These are phyloP conservation scores for Micrasema longulum DNA, from an alignment of 1,140 invertebrate genomes.

Conservation along the genomic window DNA sequence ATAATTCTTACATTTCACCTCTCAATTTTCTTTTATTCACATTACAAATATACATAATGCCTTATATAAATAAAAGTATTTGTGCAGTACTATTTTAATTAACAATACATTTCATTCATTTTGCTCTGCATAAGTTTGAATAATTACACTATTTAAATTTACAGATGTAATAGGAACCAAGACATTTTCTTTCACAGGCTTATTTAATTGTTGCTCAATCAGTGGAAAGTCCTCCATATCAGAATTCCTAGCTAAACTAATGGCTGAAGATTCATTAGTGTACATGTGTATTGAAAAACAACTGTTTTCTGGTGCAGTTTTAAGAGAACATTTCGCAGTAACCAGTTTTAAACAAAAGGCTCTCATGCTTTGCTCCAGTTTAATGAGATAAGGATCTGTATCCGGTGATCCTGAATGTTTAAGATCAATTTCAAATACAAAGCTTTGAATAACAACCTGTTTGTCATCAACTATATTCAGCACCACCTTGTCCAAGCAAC, in stretches of 20 bases:
- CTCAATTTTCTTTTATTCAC: too few species aligned
- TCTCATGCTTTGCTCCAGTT: slow-evolving; percentile 70
- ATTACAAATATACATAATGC: too few species aligned
- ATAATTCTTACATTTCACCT: too few species aligned
- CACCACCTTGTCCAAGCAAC: slow-evolving; percentile 63
- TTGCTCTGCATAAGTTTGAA: slow-evolving; percentile 17
- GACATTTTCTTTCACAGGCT: not conserved
- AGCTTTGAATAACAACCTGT: slow-evolving; percentile 65
- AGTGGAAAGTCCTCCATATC: slow-evolving; percentile 70
- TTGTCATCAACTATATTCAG: slow-evolving; percentile 61
- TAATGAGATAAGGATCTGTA: slow-evolving; percentile 71
- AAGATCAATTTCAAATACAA: slow-evolving; percentile 68
- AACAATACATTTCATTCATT: too few species aligned
- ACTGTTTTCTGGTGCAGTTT: slow-evolving; percentile 64
- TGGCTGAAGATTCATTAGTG: slow-evolving; percentile 68
- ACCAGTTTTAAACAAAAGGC: slow-evolving; percentile 70
- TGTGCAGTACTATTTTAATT: too few species aligned
- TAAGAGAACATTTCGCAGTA: slow-evolving; percentile 63
- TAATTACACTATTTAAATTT: slow-evolving; percentile 21
- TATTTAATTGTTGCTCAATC: slow-evolving; percentile 59
- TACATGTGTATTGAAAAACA: slow-evolving; percentile 70
- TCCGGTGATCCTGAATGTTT: slow-evolving; percentile 56
- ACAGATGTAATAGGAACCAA: slow-evolving; percentile 32
- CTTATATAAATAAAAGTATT: too few species aligned
- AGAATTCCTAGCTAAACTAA: slow-evolving; percentile 64